Evolutionary conservation across 2,797 vertebrate genomes (phyloP), one percentile per base, ranked within the genome.

Genomic region (Sebastes ruberrimus): DNA sequence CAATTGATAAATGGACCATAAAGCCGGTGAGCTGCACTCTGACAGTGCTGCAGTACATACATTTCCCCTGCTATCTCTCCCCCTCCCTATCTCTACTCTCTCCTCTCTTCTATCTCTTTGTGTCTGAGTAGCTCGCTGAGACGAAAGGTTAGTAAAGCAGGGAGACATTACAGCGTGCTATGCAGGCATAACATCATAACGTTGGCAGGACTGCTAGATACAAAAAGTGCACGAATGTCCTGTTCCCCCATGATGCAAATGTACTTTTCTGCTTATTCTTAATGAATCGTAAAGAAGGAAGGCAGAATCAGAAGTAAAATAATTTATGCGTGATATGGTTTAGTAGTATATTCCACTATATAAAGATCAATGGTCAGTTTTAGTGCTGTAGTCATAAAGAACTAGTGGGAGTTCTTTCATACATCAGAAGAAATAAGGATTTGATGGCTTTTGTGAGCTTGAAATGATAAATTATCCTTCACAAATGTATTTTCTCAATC

Each of bases 131-230:
- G 71, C 64, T 69, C 2, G 30, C 77, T 23, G 57, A 84, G 52
- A 77, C 49, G 68, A 70, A 87, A 82, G 77, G 78, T 78, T 89
- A 85, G 78, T 74, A 65, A 84, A 86, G 83, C 80, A 78, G 78
- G 64, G 82, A 53, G 80, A 22, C 66, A 70, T 79, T 81, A 46
- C 62, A 73, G 23, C 22, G 9, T 74, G 78, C 60, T 67, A 69
- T 85, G 74, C 72, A 56, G 71, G 55, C 78, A 76, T 78, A 55
- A 68, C 7, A 72, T 78, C 32, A 38, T 10, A 28, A 32, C 82
- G 74, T 70, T 23, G 63, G 65, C 46, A 67, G 66, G 59, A 68
- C 65, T 72, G 22, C 25, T 33, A 8, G 32, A 23, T 59, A 55
- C 55, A 77, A 8, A 49, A 66, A 20, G 20, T 20, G 4, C 28